These are phyloP conservation scores for Pogonocherus hispidulus DNA, from an alignment of 2,888 invertebrate genomes.

Conservation along the genomic window DNA sequence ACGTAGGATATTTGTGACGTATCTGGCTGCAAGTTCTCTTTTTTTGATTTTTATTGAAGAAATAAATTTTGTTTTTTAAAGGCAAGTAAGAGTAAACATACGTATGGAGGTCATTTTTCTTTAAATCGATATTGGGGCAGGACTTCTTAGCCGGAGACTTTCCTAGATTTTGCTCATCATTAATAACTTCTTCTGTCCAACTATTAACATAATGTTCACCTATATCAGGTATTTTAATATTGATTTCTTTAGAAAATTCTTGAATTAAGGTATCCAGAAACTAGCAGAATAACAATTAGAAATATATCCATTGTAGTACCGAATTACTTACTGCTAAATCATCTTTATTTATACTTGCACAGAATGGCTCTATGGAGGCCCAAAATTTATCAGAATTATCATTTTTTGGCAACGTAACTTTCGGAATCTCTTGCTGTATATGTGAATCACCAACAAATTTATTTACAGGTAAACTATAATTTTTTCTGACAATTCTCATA, in stretches of 20 bases:
- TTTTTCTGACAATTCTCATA: constrained; percentile 59
- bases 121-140: constrained; percentile 53
- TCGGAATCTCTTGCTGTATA: constrained; percentile 76
- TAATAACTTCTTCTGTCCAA: constrained; percentile 81
- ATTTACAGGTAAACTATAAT: constrained; percentile 58
- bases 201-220: constrained; percentile 91
- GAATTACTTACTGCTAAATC: constrained; percentile 76
- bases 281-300: constrained; percentile 59
- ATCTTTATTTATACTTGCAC: constrained; percentile 88
- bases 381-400: constrained; percentile 96
- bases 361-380: constrained; percentile 94
- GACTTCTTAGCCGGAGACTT: constrained; percentile 53
- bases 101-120: constrained; percentile 62
- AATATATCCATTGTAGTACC: background rate
- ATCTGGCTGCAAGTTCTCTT: too few relatives aligned
- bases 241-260: constrained; percentile 77
- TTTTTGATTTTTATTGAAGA: too few relatives aligned
- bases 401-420: constrained; percentile 84
- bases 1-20: too few relatives aligned
- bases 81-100: constrained; percentile 49
- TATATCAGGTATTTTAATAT: constrained; percentile 88
- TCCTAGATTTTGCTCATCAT: constrained; percentile 74
- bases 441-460: constrained; percentile 58
- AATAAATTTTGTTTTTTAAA: too few relatives aligned
- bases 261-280: constrained; percentile 78